Conservation (phyloP, 2,888 invertebrate species). For the Bimastos eiseni region DNA sequence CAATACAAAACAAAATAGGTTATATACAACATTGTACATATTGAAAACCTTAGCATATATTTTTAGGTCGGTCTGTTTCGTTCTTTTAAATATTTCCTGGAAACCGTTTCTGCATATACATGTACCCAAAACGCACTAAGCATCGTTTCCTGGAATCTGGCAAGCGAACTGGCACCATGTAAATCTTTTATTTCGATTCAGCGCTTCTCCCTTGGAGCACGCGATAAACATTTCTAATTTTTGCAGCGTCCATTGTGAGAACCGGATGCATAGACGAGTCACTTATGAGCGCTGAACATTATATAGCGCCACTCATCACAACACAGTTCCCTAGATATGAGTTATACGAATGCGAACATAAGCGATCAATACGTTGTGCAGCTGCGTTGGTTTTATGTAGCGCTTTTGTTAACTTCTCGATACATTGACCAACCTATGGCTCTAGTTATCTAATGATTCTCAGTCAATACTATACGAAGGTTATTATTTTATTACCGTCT, state of each 20-base stretch:
- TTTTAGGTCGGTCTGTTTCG: not conserved
- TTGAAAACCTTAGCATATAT: not conserved
- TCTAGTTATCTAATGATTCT: too few species aligned
- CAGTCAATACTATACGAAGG: too few species aligned
- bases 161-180: not conserved
- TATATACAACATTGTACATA: not conserved
- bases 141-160: not conserved
- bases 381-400: too few species aligned
- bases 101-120: not conserved
- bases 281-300: not conserved
- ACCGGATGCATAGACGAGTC: not conserved
- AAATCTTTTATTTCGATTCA: not conserved
- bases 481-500: too few species aligned
- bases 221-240: not conserved
- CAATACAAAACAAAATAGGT: too few species aligned
- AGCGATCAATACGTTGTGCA: too few species aligned
- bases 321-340: too few species aligned
- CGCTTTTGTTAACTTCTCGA: too few species aligned
- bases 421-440: too few species aligned
- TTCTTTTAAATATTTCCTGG: not conserved
- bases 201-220: not conserved
- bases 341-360: too few species aligned
- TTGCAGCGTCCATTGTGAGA: not conserved
- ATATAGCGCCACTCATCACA: too few species aligned
- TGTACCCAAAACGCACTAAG: not conserved